Conservation (phyloP, 2,888 invertebrate species). For the Ormyrus thymus region DNA sequence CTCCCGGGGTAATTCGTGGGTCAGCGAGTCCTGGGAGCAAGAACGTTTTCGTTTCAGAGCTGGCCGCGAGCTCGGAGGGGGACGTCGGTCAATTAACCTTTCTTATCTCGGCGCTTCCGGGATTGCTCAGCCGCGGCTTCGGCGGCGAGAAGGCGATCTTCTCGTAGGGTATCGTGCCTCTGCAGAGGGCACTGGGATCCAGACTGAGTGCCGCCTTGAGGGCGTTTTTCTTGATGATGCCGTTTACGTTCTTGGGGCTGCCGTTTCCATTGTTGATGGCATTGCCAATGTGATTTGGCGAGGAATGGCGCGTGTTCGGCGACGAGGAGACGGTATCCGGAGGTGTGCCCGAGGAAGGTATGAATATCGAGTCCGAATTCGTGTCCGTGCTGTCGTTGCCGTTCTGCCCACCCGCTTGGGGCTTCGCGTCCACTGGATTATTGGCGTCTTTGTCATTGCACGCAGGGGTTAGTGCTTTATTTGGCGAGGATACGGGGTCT, state of each 20-base stretch:
- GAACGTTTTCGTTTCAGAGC: too few species aligned
- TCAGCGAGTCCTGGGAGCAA: constrained; percentile 63
- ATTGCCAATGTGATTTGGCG: constrained; percentile 65
- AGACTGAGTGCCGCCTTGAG: constrained; percentile 73
- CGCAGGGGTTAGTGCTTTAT: constrained; percentile 41
- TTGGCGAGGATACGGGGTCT: neutral
- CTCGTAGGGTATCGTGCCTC: constrained; percentile 69
- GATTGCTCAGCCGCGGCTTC: constrained; percentile 65
- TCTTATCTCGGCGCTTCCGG: constrained; percentile 63
- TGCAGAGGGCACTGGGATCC: constrained; percentile 71
- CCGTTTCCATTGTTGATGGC: constrained; percentile 52
- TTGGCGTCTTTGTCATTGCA: neutral
- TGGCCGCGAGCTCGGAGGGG: neutral
- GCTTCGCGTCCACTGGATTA: neutral
- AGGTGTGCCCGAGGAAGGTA: constrained; percentile 61
- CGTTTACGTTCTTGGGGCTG: constrained; percentile 67
- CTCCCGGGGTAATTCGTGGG: constrained; percentile 66
- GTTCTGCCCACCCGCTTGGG: constrained; percentile 56
- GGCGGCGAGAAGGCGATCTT: constrained; percentile 70
- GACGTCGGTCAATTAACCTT: constrained; percentile 30
- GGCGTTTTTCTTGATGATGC: constrained; percentile 70
- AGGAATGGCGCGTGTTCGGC: constrained; percentile 69
- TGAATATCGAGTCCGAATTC: constrained; percentile 66
- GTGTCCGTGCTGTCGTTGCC: constrained; percentile 66
- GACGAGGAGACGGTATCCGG: constrained; percentile 66